Evolutionary conservation across 2,113 vertebrate species (phyloP).

Genomic region (Apistogramma diplotaenia): DNA sequence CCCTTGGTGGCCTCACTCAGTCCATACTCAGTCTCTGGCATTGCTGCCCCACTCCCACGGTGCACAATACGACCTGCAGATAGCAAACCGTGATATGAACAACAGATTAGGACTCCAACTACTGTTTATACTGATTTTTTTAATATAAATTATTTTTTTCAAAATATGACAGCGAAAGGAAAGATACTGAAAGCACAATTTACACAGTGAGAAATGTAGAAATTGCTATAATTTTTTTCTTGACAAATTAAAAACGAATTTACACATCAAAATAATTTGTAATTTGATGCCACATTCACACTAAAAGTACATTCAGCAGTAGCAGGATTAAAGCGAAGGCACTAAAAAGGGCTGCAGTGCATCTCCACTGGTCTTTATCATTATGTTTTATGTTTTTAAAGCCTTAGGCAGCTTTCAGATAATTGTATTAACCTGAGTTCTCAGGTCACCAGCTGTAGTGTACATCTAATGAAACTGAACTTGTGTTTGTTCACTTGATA

Average conservation of each 20-base stretch:
- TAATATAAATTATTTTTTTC: too few species aligned
- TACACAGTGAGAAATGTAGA: background rate
- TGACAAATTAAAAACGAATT: background rate
- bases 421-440: background rate
- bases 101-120: background rate
- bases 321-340: background rate
- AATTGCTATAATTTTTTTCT: background rate
- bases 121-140: background rate
- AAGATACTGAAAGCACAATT: background rate
- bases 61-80: slow-evolving; percentile 66
- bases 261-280: background rate
- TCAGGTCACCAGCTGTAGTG: too few species aligned
- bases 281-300: background rate
- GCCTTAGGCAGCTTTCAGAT: background rate
- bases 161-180: background rate
- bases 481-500: background rate
- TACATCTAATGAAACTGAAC: background rate
- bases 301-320: background rate
- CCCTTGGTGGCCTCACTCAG: slow-evolving; percentile 76
- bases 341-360: slow-evolving; percentile 49
- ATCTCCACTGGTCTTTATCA: background rate
- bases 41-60: slow-evolving; percentile 38
- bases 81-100: background rate
- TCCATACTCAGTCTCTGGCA: slow-evolving; percentile 59
- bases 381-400: background rate